Evolutionary conservation across 2,113 vertebrate species (phyloP).

Genomic region (Otocyon megalotis): DNA sequence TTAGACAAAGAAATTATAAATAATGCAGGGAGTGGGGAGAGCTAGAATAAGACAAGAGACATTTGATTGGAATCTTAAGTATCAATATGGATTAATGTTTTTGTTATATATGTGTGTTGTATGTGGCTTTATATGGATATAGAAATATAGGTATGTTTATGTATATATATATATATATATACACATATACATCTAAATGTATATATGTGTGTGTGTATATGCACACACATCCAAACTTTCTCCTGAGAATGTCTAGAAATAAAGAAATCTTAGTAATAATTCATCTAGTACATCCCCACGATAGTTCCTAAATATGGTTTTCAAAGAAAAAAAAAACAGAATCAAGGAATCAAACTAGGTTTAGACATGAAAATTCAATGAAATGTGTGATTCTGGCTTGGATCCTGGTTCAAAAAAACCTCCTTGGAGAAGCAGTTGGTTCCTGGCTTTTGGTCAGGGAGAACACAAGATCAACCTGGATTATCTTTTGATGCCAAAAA

Average conservation of each 20-base stretch:
- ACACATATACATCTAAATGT: not conserved
- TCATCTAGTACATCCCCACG: not conserved
- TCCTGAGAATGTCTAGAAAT: not conserved
- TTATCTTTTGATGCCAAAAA: not conserved
- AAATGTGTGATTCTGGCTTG: not conserved
- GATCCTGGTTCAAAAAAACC: not conserved
- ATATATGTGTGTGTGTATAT: not conserved
- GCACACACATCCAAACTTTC: not conserved
- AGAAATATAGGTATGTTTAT: not conserved
- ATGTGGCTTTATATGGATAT: not conserved
- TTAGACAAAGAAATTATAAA: not conserved
- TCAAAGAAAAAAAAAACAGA: not conserved
- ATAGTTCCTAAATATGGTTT: not conserved
- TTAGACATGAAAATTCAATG: not conserved
- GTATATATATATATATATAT: not conserved
- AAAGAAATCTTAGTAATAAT: not conserved
- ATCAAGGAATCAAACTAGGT: not conserved
- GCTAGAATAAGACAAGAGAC: not conserved
- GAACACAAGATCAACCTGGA: not conserved
- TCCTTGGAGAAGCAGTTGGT: not conserved
- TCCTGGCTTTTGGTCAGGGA: not conserved
- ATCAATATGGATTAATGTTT: not conserved
- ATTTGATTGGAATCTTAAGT: not conserved
- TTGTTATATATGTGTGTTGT: not conserved
- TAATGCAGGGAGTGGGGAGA: not conserved